Conservation (phyloP, 2,888 invertebrate species). For the Acheta domesticus region DNA sequence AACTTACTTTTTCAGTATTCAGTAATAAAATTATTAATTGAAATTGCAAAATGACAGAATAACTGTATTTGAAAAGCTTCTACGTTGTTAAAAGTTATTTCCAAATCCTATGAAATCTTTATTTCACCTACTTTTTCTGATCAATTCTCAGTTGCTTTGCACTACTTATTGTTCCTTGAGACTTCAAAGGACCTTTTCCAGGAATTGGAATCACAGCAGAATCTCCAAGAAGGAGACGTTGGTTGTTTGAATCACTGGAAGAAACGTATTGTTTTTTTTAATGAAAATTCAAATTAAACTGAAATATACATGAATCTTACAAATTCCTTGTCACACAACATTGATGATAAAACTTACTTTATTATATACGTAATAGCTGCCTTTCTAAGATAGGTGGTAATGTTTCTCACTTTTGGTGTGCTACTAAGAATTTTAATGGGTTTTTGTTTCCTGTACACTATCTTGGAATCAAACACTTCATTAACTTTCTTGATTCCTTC, state of each 20-base stretch:
- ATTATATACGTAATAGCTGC: constrained; percentile 84
- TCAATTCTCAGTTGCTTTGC: constrained; percentile 84
- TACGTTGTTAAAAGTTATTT: no score
- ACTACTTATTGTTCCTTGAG: constrained; percentile 84
- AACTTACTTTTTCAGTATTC: no score
- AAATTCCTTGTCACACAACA: neutral
- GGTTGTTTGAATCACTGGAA: constrained; percentile 87
- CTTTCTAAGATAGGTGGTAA: constrained; percentile 73
- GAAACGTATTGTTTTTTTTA: neutral
- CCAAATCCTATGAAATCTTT: no score
- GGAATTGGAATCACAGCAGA: constrained; percentile 89
- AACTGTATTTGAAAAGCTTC: no score
- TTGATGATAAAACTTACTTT: constrained; percentile 58
- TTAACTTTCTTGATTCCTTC: constrained; percentile 55
- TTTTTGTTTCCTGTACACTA: constrained; percentile 78
- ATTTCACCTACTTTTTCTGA: constrained; percentile 70
- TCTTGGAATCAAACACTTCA: constrained; percentile 68
- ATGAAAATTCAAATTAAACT: neutral
- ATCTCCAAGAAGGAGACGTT: constrained; percentile 85
- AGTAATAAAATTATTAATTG: no score
- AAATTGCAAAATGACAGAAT: no score
- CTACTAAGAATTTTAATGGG: constrained; percentile 76
- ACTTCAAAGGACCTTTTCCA: constrained; percentile 72
- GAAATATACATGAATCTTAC: no score
- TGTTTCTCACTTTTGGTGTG: constrained; percentile 77